Base-by-base conservation (phyloP, 1,140 invertebrate genomes). In the Olivierus martensii region DNA sequence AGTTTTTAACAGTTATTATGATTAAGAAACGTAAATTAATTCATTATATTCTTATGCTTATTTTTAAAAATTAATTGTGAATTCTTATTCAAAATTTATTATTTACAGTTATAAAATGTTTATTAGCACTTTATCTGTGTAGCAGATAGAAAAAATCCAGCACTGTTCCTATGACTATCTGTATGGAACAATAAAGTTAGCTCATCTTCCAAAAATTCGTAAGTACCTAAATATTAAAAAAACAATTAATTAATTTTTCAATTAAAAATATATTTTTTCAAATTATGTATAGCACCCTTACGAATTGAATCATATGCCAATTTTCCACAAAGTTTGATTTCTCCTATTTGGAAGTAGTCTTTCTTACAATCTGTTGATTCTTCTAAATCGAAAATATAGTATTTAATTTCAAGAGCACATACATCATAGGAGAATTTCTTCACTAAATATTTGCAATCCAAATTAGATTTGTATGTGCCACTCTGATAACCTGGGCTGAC, bases 371-470 rank as follows among this genome's bases (percentile, higher is more conserved):
- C 51, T 3, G 41, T 42, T 4, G 62, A 62, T 39, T 63, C 57
- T 49, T 63, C 62, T 9, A 63, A 22, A 34, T 59, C 53, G 39
- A 63, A 63, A 2, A 51, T 42, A 38, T 59, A 56, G 46, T 58
- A 63, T n/a, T 54, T 56, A 6, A 63, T 51, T 39, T 63, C 62
- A 1, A 63, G 34, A 6, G 61, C 59, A 44, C 62, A 63, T 10
- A 63, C 52, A 34, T 61, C 51, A 17, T 49, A 58, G 12, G 48
- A 50, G 10, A 43, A 49, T 28, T 61, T 61, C 19, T 54, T 46
- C 3, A 63, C 45, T 2, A 53, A 46, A 38, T 63, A 63, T 17
- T 49, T 18, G 18, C 62, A 63, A 17, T 63, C 59, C 2, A 47
- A 10, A 12, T 52, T 54, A 28, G 57, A 52, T 10, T 53, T 52